Conservation (phyloP, 1,140 invertebrate genomes). For the Nebria ingens region DNA sequence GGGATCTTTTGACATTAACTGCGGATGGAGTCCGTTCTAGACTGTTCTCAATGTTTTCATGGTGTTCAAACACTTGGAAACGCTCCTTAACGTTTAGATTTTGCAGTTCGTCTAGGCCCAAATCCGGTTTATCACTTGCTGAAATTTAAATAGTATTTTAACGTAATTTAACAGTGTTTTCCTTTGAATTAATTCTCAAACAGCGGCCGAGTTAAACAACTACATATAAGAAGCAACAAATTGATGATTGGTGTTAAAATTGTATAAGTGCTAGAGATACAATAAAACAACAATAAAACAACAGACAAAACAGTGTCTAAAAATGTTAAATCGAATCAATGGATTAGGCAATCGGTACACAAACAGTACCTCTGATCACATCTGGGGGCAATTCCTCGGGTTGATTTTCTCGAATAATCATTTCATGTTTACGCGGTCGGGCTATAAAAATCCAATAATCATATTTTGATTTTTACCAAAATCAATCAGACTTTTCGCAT, state of each 20-base stretch:
- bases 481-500: too few species aligned
- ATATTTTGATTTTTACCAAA: background rate
- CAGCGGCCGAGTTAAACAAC: too few species aligned
- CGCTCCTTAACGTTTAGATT: constrained; percentile 74
- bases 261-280: background rate
- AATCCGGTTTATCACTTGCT: constrained; percentile 82
- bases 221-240: too few species aligned
- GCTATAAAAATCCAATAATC: constrained; percentile 8
- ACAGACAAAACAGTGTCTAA: too few species aligned
- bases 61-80: constrained; percentile 75
- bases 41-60: constrained; percentile 34
- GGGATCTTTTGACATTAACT: constrained; percentile 58
- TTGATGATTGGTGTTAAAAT: too few species aligned
- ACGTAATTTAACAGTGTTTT: too few species aligned
- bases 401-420: constrained; percentile 86
- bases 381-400: constrained; percentile 80
- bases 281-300: too few species aligned
- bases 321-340: too few species aligned
- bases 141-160: too few species aligned
- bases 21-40: constrained; percentile 47
- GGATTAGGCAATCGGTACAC: too few species aligned
- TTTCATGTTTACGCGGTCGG: constrained; percentile 61
- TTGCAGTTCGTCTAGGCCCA: constrained; percentile 73
- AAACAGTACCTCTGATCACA: constrained; percentile 79
- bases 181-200: too few species aligned